Conservation (phyloP, 2,888 invertebrate genomes). For the Drepanosiphum platanoidis region DNA sequence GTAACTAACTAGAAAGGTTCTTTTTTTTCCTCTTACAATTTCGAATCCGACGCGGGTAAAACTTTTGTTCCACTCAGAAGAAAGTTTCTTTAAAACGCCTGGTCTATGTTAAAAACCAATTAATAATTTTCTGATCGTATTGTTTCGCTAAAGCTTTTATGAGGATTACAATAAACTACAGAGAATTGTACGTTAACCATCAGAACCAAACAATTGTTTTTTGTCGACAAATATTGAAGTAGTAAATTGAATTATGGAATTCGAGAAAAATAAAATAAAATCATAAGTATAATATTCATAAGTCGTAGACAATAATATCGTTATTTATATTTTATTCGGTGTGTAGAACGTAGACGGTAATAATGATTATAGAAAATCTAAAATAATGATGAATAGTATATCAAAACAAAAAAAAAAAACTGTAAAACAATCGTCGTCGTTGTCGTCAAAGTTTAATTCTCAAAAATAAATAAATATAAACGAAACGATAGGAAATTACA, state of each 20-base stretch:
- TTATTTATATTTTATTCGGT: too few species aligned
- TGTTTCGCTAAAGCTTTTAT: neutral
- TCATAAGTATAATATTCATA: too few species aligned
- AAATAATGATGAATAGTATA: too few species aligned
- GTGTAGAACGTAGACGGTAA: too few species aligned
- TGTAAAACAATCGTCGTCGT: too few species aligned
- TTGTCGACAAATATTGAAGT: neutral
- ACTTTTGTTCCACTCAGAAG: conserved; percentile 26
- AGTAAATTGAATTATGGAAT: conserved; percentile 13
- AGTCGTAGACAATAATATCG: too few species aligned
- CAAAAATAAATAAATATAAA: too few species aligned
- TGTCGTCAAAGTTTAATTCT: too few species aligned
- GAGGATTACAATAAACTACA: neutral
- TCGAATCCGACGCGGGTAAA: neutral
- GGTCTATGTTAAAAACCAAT: conserved; percentile 38
- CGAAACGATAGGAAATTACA: too few species aligned
- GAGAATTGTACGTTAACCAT: neutral
- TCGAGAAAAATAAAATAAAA: neutral
- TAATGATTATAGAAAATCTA: too few species aligned
- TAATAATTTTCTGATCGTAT: conserved; percentile 45
- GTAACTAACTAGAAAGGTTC: conserved; percentile 2
- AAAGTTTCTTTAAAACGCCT: conserved; percentile 28
- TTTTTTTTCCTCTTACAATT: neutral
- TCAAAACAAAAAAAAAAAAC: too few species aligned
- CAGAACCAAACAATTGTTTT: neutral